phyloP scores from a whole-genome alignment of 2,888 invertebrate species.

The Apodemia mormo region DNA sequence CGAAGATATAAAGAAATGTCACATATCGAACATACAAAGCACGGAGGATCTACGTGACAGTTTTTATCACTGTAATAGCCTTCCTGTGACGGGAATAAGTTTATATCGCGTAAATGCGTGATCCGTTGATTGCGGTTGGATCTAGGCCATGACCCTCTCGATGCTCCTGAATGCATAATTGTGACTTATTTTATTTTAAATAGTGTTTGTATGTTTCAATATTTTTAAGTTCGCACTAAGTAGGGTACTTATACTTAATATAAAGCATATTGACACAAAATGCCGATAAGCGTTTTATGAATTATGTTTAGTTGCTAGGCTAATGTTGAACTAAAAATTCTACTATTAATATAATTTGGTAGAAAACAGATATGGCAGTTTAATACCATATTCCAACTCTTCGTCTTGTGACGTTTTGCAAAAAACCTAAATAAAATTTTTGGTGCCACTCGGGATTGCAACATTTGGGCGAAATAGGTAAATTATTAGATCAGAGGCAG shows the following conservation, averaged over 20 bases:
- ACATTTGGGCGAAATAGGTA: too few species aligned
- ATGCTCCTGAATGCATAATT: conserved; percentile 25
- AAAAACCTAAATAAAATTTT: too few species aligned
- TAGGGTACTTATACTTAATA: conserved; percentile 20
- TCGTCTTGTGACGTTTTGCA: too few species aligned
- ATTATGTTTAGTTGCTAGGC: neutral
- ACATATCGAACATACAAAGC: conserved; percentile 12
- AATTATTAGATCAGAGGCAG: too few species aligned
- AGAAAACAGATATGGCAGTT: neutral
- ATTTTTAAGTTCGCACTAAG: conserved; percentile 23
- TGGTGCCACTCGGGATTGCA: too few species aligned
- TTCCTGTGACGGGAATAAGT: conserved; percentile 18
- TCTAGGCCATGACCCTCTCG: conserved; percentile 25
- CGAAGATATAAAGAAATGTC: neutral
- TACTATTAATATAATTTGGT: neutral
- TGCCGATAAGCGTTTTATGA: neutral
- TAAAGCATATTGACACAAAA: conserved; percentile 10
- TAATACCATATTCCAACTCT: too few species aligned
- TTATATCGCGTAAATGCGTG: conserved; percentile 24
- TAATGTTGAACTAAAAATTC: neutral
- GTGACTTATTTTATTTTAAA: conserved; percentile 25
- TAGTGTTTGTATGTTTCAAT: conserved; percentile 24
- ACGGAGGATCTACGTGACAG: conserved; percentile 20
- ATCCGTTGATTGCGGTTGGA: conserved; percentile 20
- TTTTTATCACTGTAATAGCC: conserved; percentile 14